Evolutionary conservation across 1,140 invertebrate species (phyloP).

Genomic region (Macrosteles quadrilineatus): DNA sequence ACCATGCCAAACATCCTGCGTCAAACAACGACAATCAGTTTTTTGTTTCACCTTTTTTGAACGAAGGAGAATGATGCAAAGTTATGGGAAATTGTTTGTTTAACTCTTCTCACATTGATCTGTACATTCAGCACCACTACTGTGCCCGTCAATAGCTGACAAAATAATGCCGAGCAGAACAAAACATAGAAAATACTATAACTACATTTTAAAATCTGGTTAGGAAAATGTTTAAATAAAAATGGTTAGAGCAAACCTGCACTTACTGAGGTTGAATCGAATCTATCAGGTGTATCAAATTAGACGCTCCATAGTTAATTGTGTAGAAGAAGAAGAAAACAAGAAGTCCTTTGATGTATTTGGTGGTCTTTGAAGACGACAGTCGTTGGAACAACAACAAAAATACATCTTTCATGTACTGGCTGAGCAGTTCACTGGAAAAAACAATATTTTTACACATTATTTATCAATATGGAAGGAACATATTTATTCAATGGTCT

Average conservation of each 20-base stretch:
- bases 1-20: constrained; percentile 93
- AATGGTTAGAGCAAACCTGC: constrained; percentile 46
- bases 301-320: constrained; percentile 71
- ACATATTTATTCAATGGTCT: background rate
- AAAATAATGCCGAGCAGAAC: too few species aligned
- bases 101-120: too few species aligned
- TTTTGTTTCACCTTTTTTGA: too few species aligned
- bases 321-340: constrained; percentile 88
- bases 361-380: constrained; percentile 90
- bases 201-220: too few species aligned
- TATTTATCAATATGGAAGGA: constrained; percentile 5
- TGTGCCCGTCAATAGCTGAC: too few species aligned
- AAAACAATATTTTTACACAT: constrained; percentile 36
- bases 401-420: constrained; percentile 87
- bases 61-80: too few species aligned
- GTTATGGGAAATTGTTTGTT: too few species aligned
- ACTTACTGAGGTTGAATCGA: constrained; percentile 81
- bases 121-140: too few species aligned
- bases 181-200: too few species aligned
- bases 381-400: constrained; percentile 88
- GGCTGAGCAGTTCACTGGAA: constrained; percentile 64
- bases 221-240: too few species aligned
- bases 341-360: constrained; percentile 86
- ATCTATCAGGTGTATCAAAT: constrained; percentile 78
- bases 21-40: too few species aligned